Base-by-base conservation (phyloP, 2,888 invertebrate species). In the Cancer borealis region DNA sequence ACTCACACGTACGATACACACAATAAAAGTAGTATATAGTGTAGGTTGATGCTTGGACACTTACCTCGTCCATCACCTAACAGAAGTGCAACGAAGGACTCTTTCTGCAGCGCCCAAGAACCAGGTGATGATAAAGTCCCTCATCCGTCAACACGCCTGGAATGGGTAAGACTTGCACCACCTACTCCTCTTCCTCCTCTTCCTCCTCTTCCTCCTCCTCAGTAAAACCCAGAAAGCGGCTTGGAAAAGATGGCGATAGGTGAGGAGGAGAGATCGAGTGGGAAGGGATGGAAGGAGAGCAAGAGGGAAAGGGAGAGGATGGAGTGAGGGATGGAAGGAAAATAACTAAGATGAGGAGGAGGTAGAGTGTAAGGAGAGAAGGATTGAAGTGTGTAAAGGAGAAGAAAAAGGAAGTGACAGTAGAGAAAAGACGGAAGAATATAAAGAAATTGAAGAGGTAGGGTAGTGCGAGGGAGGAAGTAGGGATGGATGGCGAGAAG, bases 221-320 rank as follows among this genome's bases (percentile, higher is more conserved):
- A 54, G 54, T 54, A 2, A 54, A 12, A 14, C 54, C 21, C 66
- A 66, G n/a, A 66, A 66, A 66, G 66, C 14, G 6, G 4, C 66
- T 66, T 66, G 14, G 54, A 54, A 54, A 66, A 66, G 17, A n/a
- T 66, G 79, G 6, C 26, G 26, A 8, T 30, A 30, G 14, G 79
- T 12, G 26, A 30, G 79, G 14, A 30, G 30, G 30, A 30, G 79
- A 79, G 79, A 79, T 6, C 6, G 79, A 79, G 79, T 12, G 79
- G 14, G 79, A 30, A 8, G 30, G 79, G 30, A 3, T 30, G 79
- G 79, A 79, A 14, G 14, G 73, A 21, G 73, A 73, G 73, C 21
- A n/a, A 73, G 73, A 73, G 73, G n/a, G 73, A 73, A n/a, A 73
- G 73, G n/a, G 73, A 73, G 73, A 73, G 73, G 73, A 73, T 4